A percentile compares a stretch with the other conserved stretches of the same genome.
phyloP scores from a whole-genome alignment of 2,797 vertebrate species.

The Protonibea diacanthus region DNA sequence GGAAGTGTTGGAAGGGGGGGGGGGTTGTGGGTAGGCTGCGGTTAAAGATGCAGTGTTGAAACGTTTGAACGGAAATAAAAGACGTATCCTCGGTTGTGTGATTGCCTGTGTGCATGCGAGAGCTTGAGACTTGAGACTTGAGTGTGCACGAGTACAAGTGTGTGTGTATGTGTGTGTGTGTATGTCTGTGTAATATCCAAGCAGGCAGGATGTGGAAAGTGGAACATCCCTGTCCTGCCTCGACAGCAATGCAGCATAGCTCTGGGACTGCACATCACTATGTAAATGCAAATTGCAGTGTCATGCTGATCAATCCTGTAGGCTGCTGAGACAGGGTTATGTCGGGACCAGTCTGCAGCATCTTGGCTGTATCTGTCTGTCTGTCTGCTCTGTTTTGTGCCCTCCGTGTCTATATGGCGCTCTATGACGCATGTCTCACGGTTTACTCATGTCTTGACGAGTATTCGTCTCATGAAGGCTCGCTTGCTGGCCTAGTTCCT shows the following conservation, averaged over 20 bases:
- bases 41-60: constrained; percentile 12
- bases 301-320: constrained; percentile 78
- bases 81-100: constrained; percentile 16
- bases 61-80: constrained; percentile 8
- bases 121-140: not conserved
- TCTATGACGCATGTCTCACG: constrained; percentile 3
- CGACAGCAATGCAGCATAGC: constrained; percentile 61
- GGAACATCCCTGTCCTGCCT: constrained; percentile 53
- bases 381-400: constrained; percentile 22
- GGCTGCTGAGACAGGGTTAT: constrained; percentile 72
- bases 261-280: constrained; percentile 57
- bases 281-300: constrained; percentile 77
- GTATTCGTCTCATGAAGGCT: constrained; percentile 2
- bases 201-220: constrained; percentile 43
- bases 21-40: constrained; percentile 28
- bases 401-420: constrained; percentile 9
- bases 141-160: not conserved
- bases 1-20: constrained; percentile 24
- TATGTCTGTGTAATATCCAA: constrained; percentile 30
- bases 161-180: constrained; percentile 9
- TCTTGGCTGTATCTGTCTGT: constrained; percentile 27
- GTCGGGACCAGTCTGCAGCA: constrained; percentile 66
- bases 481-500: not conserved
- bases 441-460: constrained; percentile 1
- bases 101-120: constrained; percentile 20